These are phyloP conservation scores for Harmothoe impar DNA, from an alignment of 2,888 invertebrate genomes.

Conservation along the genomic window DNA sequence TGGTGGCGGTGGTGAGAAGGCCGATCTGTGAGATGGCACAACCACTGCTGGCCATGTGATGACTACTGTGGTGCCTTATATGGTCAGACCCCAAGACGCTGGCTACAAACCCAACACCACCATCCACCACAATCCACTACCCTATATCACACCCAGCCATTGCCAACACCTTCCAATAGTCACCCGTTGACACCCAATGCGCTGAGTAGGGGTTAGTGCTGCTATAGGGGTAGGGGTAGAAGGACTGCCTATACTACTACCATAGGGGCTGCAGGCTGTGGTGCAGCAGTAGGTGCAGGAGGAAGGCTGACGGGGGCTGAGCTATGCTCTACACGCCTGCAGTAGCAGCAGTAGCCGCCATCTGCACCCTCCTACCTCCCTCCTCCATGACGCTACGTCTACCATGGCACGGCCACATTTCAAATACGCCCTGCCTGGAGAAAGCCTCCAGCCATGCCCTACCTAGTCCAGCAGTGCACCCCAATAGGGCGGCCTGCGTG, in stretches of 20 bases:
- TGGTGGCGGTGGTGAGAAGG: neutral
- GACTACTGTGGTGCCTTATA: conserved; percentile 8
- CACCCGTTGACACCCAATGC: neutral
- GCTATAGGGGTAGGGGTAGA: neutral
- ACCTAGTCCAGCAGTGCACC: neutral
- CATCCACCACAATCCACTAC: neutral
- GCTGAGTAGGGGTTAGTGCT: neutral
- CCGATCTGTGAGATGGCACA: conserved; percentile 24
- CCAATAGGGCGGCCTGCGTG: neutral
- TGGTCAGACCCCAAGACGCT: conserved; percentile 26
- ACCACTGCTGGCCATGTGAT: conserved; percentile 10
- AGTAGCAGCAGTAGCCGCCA: neutral
- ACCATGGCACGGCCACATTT: conserved; percentile 29
- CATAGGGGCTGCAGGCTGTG: neutral
- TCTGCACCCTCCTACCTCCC: conserved; percentile 20
- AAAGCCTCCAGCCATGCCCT: neutral
- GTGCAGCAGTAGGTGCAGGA: neutral
- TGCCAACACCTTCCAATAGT: no score
- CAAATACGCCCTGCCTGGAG: neutral
- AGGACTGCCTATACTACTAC: neutral
- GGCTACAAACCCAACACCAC: neutral
- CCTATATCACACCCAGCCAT: neutral
- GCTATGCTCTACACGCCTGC: neutral
- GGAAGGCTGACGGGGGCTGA: neutral
- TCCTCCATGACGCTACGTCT: neutral